These are phyloP conservation scores for Podilymbus podiceps DNA, from an alignment of 2,113 vertebrate species.

Conservation along the genomic window DNA sequence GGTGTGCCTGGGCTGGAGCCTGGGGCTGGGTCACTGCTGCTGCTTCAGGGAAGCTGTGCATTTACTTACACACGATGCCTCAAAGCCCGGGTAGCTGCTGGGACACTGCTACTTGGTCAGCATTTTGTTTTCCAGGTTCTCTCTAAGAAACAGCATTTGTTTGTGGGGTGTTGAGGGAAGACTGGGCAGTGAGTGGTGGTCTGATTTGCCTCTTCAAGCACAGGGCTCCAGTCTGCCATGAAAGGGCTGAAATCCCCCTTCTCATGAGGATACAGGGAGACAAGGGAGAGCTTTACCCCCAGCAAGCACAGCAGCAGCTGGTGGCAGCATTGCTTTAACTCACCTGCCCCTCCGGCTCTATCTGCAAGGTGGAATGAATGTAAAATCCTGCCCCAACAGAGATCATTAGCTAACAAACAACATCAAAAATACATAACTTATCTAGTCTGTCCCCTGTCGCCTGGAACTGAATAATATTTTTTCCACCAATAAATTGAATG, in stretches of 20 bases:
- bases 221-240: background rate
- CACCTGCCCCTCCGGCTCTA: background rate
- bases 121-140: background rate
- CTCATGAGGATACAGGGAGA: background rate
- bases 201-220: background rate
- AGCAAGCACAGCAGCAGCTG: rapidly evolving
- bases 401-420: background rate
- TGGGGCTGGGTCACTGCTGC: rapidly evolving
- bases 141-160: background rate
- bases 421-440: background rate
- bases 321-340: background rate
- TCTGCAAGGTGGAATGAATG: background rate
- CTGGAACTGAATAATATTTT: background rate
- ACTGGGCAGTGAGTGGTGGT: background rate
- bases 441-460: background rate
- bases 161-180: background rate
- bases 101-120: background rate
- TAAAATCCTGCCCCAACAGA: background rate
- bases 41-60: background rate
- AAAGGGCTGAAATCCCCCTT: background rate
- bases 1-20: background rate
- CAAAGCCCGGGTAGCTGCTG: background rate
- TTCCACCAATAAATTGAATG: background rate
- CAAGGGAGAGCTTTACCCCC: background rate
- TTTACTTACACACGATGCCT: background rate